These are phyloP conservation scores for Crotalus helleri DNA, from an alignment of 2,113 vertebrate species.

Conservation along the genomic window DNA sequence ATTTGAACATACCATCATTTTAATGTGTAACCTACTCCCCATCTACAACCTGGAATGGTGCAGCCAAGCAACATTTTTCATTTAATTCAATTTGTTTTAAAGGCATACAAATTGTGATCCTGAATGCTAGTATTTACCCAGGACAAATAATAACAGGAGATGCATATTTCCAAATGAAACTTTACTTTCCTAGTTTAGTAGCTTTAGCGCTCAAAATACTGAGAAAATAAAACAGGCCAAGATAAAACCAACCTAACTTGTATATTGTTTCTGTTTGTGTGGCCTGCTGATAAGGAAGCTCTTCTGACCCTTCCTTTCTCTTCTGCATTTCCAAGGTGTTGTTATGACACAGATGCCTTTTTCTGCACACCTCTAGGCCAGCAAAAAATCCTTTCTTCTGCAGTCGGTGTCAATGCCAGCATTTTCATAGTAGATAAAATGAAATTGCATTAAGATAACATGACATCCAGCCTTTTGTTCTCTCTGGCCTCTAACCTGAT, in stretches of 20 bases:
- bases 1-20: background rate
- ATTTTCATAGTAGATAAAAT: slow-evolving; percentile 17
- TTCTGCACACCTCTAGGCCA: background rate
- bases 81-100: background rate
- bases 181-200: no score
- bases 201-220: background rate
- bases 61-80: background rate
- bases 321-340: background rate
- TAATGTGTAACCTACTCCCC: background rate
- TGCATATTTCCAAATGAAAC: background rate
- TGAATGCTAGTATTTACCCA: background rate
- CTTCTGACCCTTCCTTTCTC: background rate
- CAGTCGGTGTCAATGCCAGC: background rate
- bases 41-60: background rate
- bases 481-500: slow-evolving; percentile 22
- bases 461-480: slow-evolving; percentile 19
- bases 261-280: background rate
- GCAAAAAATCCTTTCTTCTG: slow-evolving; percentile 1
- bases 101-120: background rate
- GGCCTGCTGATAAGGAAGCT: background rate
- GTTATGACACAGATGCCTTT: background rate
- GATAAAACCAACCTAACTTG: background rate
- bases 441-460: slow-evolving; percentile 27
- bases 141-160: background rate
- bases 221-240: background rate